Conservation (phyloP, 2,797 vertebrate species). For the Pseudochromis fuscus region DNA sequence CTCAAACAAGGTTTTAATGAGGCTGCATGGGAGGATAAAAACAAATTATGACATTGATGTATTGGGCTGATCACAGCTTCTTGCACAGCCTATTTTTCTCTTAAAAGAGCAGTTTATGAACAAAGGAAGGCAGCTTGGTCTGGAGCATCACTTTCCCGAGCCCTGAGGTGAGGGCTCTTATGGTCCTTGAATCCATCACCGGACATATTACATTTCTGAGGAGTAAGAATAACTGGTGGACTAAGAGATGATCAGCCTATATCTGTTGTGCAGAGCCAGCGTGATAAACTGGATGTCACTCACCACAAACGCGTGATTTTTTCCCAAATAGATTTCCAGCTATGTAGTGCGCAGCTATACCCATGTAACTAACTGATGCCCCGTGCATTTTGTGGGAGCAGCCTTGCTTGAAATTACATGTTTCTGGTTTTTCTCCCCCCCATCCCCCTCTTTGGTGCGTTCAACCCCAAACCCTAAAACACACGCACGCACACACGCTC, state of each 20-base stretch:
- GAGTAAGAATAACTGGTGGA: constrained; percentile 14
- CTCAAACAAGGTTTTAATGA: constrained; percentile 79
- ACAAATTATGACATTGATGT: constrained; percentile 79
- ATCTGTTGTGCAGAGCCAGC: constrained; percentile 2
- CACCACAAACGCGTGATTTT: constrained; percentile 25
- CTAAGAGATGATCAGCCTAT: constrained; percentile 5
- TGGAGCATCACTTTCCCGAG: constrained; percentile 36
- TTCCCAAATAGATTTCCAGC: constrained; percentile 34
- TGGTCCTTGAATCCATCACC: constrained; percentile 36
- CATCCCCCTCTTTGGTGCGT: constrained; percentile 19
- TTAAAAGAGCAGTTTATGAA: constrained; percentile 54
- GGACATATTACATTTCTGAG: constrained; percentile 21
- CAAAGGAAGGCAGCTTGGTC: constrained; percentile 41
- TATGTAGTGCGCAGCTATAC: constrained; percentile 29
- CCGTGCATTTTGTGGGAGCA: constrained; percentile 61
- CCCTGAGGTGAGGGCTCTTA: constrained; percentile 15
- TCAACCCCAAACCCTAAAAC: constrained; percentile 18
- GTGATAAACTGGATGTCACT: constrained; percentile 56
- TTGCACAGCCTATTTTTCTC: constrained; percentile 40
- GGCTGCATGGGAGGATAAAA: constrained; percentile 71
- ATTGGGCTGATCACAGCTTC: constrained; percentile 60
- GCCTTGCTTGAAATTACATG: constrained; percentile 74
- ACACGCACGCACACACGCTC: not conserved
- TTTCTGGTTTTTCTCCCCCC: constrained; percentile 42
- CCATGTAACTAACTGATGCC: constrained; percentile 66